A percentile compares a stretch with the other conserved stretches of the same genome.
Conservation (phyloP, 1,140 invertebrate genomes). For the Eupristina koningsbergeri region DNA sequence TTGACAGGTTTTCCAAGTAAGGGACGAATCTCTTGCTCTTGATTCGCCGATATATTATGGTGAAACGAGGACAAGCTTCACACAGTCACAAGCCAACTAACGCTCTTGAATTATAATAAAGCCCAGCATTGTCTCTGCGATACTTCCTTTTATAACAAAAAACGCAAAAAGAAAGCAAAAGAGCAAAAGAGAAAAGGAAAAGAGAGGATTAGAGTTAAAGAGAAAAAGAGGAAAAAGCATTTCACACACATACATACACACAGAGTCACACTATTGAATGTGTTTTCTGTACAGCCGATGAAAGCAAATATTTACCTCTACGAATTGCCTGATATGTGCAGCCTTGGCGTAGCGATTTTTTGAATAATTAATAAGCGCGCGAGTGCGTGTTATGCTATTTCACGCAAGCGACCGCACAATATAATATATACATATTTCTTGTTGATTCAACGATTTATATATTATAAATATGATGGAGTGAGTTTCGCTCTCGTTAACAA, state of each 20-base stretch:
- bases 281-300: constrained; percentile 35
- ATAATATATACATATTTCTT: constrained; percentile 22
- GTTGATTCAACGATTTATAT: constrained; percentile 28
- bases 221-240: not conserved
- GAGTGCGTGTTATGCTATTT: constrained; percentile 14
- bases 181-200: not conserved
- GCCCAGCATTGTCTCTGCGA: constrained; percentile 31
- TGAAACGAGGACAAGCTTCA: constrained; percentile 50
- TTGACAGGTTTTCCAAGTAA: constrained; percentile 74
- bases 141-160: constrained; percentile 40
- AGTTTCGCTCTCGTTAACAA: not conserved
- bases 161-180: constrained; percentile 13
- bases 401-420: constrained; percentile 19
- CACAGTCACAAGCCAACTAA: constrained; percentile 42
- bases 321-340: constrained; percentile 41
- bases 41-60: constrained; percentile 41
- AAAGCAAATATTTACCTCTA: constrained; percentile 40
- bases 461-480: constrained; percentile 8
- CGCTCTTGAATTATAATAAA: constrained; percentile 35
- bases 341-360: constrained; percentile 32
- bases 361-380: constrained; percentile 21
- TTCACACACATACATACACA: not conserved
- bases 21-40: constrained; percentile 66
- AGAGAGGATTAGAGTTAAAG: not conserved
- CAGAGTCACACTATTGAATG: not conserved